Percentiles rank a stretch among this genome's conserved stretches.
These are phyloP conservation scores for Gallinago jamesoni DNA, from an alignment of 2,113 vertebrate species.

Conservation along the genomic window DNA sequence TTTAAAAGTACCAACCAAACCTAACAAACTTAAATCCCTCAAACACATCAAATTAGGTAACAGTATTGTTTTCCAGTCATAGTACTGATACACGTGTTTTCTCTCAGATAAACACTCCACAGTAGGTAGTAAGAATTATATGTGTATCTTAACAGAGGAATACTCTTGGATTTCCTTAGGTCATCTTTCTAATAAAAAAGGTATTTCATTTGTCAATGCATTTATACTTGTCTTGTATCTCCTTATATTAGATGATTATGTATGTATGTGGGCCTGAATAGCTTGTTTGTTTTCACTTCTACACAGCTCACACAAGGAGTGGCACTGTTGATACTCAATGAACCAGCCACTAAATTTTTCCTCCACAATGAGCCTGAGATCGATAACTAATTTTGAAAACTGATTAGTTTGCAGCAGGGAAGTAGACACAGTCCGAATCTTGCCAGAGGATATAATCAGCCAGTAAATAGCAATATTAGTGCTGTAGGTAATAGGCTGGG, in stretches of 20 bases:
- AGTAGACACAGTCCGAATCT: constrained; percentile 86
- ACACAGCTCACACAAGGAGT: constrained; percentile 48
- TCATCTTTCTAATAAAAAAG: not conserved
- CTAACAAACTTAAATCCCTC: not conserved
- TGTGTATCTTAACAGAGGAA: not conserved
- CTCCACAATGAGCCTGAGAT: constrained; percentile 81
- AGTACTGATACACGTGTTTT: not conserved
- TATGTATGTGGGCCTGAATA: constrained; percentile 44
- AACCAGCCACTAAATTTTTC: constrained; percentile 82
- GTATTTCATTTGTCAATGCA: not conserved
- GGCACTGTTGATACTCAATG: constrained; percentile 77
- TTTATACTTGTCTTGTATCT: constrained; percentile 32
- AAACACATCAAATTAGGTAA: not conserved
- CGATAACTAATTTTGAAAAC: constrained; percentile 99
- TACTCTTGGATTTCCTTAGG: not conserved
- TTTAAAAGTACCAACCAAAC: not conserved
- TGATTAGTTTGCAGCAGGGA: constrained; percentile 94
- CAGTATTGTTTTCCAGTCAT: not conserved
- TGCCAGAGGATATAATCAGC: constrained; percentile 95
- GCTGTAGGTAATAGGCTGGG: constrained; percentile 75
- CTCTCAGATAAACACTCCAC: not conserved
- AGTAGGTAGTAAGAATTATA: not conserved
- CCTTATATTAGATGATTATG: constrained; percentile 34
- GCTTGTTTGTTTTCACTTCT: constrained; percentile 60
- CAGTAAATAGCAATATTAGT: constrained; percentile 85